Evolutionary conservation across 2,888 invertebrate species (phyloP), one percentile per base, ranked within the genome.

Genomic region (Nomada flava): DNA sequence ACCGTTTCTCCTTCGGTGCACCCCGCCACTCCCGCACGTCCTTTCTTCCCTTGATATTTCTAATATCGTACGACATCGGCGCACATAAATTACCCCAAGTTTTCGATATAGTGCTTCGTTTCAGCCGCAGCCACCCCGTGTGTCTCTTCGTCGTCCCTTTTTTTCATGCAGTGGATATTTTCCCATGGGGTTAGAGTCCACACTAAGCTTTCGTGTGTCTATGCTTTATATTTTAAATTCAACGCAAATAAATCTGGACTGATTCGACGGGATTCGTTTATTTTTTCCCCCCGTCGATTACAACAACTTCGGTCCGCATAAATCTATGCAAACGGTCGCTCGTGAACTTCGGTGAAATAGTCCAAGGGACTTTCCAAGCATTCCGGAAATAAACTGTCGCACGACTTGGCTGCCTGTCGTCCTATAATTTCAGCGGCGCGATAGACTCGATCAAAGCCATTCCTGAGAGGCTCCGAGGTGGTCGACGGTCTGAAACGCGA

Each of bases 381-480:
- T 80, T 93, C 93, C 47, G 90, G 75, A 79, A 91, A 92, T 67
- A 89, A 79, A 74, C 71, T 79, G 79, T 81, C 82, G 76, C 93
- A 92, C 29, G 85, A 84, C 26, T 79, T 85, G 11, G 82, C 77
- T 82, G 85, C 84, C 74, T 79, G 86, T 77, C 80, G 89, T 29
- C 93, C 93, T 50, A 90, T 84, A 47, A 82, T 83, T 85, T 93
- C 93, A 52, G 93, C 93, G 10, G 90, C 90, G 50, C 79, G 89
- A 86, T 93, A 93, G 76, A 92, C 91, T 73, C 91, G 91, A 88
- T 93, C 91, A 67, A 82, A 80, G 53, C 78, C 82, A 23, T 79
- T 85, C 23, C 85, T 83, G 67, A 86, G 86, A 20, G 82, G 72
- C 60, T 93, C 93, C 36, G 60, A 67, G 3, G 90, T 92, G 26